Conservation (phyloP, 1,140 invertebrate species). For the Frieseomelitta varia region DNA sequence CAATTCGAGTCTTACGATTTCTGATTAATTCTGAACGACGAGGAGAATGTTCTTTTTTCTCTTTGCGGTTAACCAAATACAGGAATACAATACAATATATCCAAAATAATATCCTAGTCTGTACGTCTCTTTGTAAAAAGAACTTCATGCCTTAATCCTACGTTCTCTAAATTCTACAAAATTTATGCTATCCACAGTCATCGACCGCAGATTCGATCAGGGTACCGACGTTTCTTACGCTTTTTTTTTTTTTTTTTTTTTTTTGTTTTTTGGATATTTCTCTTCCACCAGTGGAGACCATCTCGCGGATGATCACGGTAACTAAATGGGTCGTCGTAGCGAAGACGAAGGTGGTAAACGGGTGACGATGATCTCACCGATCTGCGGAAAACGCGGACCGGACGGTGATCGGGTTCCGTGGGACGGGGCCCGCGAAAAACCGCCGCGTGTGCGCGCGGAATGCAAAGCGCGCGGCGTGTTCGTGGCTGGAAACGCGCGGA, state of each 20-base stretch:
- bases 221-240: background rate
- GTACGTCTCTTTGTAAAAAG: too few species aligned
- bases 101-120: too few species aligned
- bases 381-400: background rate
- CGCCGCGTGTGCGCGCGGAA: slow-evolving; percentile 42
- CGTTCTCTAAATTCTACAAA: background rate
- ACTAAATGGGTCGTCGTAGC: slow-evolving; percentile 5
- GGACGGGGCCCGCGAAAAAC: slow-evolving; percentile 24
- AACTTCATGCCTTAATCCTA: background rate
- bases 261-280: background rate
- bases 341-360: background rate
- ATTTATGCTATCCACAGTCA: background rate
- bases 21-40: too few species aligned
- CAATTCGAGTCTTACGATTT: too few species aligned
- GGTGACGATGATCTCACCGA: background rate
- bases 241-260: too few species aligned
- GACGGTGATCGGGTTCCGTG: background rate
- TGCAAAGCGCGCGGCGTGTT: slow-evolving; percentile 56
- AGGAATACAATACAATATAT: too few species aligned
- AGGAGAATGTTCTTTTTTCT: too few species aligned
- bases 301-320: slow-evolving; percentile 15
- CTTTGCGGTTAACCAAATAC: too few species aligned
- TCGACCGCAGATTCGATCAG: too few species aligned
- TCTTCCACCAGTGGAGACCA: background rate
- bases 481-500: slow-evolving; percentile 53